A percentile compares a stretch with the other conserved stretches of the same genome.
Evolutionary conservation across 2,113 vertebrate genomes (phyloP).

Genomic region (Bungarus multicinctus): DNA sequence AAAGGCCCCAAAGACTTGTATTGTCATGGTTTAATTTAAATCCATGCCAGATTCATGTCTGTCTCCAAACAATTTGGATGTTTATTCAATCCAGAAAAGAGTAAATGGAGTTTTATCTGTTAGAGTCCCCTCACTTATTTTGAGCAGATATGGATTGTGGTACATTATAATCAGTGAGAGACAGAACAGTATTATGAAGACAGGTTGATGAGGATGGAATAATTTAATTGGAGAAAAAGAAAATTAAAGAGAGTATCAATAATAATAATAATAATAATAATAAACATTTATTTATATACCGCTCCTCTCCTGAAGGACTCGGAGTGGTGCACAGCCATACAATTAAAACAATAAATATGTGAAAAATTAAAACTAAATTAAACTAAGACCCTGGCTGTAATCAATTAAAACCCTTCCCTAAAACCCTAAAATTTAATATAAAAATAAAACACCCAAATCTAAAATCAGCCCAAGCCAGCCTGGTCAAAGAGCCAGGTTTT

Average conservation of each 20-base stretch:
- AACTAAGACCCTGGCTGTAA: no score
- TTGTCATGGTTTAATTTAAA: background rate
- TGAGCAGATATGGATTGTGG: background rate
- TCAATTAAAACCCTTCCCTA: no score
- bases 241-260: background rate
- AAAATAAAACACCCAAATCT: no score
- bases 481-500: no score
- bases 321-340: no score
- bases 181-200: background rate
- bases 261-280: no score
- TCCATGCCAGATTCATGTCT: background rate
- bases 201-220: background rate
- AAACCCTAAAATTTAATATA: no score
- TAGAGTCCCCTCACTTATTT: background rate
- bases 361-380: no score
- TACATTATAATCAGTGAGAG: background rate
- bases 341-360: no score
- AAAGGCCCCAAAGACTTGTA: background rate
- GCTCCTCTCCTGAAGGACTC: no score
- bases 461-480: no score
- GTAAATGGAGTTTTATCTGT: background rate
- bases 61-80: background rate
- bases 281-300: no score
- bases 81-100: background rate
- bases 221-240: background rate